These are phyloP conservation scores for Drosophila mercatorum DNA, from an alignment of 2,888 invertebrate species.

Conservation along the genomic window DNA sequence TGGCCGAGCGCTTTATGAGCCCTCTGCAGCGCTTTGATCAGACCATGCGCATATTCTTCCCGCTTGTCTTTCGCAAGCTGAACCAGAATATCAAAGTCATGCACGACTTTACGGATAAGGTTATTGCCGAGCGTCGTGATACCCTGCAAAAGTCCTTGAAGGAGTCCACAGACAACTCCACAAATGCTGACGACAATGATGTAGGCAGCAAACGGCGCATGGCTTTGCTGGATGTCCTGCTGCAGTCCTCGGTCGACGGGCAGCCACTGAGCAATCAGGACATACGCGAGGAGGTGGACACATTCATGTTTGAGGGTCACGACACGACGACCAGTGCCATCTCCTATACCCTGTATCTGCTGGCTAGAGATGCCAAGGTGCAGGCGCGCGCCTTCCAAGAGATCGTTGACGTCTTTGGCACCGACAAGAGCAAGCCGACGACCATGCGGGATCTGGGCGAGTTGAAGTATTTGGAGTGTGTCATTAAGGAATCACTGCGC, in stretches of 20 bases:
- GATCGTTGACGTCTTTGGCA: slow-evolving; percentile 76
- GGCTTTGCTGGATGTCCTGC: slow-evolving; percentile 88
- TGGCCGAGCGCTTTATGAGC: slow-evolving; percentile 67
- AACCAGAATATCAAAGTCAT: slow-evolving; percentile 56
- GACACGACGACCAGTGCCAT: slow-evolving; percentile 83
- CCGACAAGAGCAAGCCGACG: slow-evolving; percentile 59
- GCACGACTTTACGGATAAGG: slow-evolving; percentile 76
- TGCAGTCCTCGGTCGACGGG: slow-evolving; percentile 86
- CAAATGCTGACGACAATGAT: slow-evolving; percentile 43
- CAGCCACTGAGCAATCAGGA: slow-evolving; percentile 87
- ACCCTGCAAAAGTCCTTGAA: slow-evolving; percentile 48
- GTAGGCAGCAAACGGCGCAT: slow-evolving; percentile 87
- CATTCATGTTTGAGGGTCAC: slow-evolving; percentile 87
- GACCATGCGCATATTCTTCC: slow-evolving; percentile 82
- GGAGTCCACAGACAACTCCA: slow-evolving; percentile 32
- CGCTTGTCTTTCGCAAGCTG: slow-evolving; percentile 41
- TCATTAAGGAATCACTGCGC: slow-evolving; percentile 88
- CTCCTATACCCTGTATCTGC: slow-evolving; percentile 74
- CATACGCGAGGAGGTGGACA: slow-evolving; percentile 89
- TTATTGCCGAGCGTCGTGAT: slow-evolving; percentile 69
- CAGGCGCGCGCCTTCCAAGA: slow-evolving; percentile 80
- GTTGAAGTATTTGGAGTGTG: slow-evolving; percentile 86
- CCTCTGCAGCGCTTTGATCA: slow-evolving; percentile 65
- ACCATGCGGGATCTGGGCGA: slow-evolving; percentile 75
- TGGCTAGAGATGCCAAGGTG: slow-evolving; percentile 79